Evolutionary conservation across 2,797 vertebrate species (phyloP).

Genomic region (Myotis pilosus): DNA sequence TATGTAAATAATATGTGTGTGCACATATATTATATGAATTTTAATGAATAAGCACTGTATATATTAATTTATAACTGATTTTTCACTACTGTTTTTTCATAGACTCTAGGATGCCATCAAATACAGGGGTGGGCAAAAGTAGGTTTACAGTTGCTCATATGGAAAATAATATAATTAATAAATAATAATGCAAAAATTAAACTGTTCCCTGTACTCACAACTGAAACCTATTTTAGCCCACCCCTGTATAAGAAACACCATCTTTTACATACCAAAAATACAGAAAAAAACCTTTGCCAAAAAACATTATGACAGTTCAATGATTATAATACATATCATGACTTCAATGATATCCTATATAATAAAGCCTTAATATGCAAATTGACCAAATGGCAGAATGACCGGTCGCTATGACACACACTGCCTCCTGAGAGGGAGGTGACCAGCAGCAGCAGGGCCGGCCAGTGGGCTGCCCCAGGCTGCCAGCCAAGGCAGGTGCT

Average conservation of each 20-base stretch:
- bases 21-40: not conserved
- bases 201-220: not conserved
- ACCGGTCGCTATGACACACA: too few relatives aligned
- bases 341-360: not conserved
- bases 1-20: not conserved
- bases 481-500: too few relatives aligned
- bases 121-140: not conserved
- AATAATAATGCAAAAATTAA: too few relatives aligned
- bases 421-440: too few relatives aligned
- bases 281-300: not conserved
- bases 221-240: not conserved
- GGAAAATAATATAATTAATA: too few relatives aligned
- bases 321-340: not conserved
- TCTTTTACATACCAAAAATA: not conserved
- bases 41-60: not conserved
- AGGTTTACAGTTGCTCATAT: not conserved
- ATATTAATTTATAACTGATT: not conserved
- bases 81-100: not conserved
- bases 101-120: not conserved
- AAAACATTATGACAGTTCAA: not conserved
- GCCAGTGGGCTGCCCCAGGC: too few relatives aligned
- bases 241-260: not conserved
- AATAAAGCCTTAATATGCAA: too few relatives aligned
- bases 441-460: accelerated
- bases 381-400: too few relatives aligned